A percentile compares a stretch with the other conserved stretches of the same genome.
Evolutionary conservation across 2,888 invertebrate species (phyloP).

Genomic region (Chalcosyrphus nemorum): DNA sequence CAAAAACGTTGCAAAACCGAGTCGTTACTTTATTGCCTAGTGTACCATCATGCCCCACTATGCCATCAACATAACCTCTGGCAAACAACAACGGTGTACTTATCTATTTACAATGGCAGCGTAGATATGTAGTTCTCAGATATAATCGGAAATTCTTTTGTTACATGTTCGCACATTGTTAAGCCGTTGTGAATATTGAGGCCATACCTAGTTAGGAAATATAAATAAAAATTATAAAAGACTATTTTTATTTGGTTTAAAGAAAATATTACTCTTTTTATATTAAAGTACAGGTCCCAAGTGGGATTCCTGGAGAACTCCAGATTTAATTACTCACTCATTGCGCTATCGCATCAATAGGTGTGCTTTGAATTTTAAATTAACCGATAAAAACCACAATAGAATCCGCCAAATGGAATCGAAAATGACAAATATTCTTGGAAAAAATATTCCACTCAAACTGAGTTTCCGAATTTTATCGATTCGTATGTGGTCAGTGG

Average conservation of each 20-base stretch:
- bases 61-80: background rate
- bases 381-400: constrained; percentile 5
- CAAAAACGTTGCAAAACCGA: constrained; percentile 15
- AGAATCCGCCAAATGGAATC: constrained; percentile 1
- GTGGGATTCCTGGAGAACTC: background rate
- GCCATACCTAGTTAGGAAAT: background rate
- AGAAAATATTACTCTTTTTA: too few species aligned
- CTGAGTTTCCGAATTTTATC: constrained; percentile 1
- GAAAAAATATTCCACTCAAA: constrained; percentile 13
- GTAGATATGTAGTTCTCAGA: background rate
- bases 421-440: background rate
- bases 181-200: background rate
- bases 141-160: background rate
- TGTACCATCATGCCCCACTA: constrained; percentile 17
- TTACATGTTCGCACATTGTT: constrained; percentile 4
- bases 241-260: too few species aligned
- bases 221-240: background rate
- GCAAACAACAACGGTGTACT: background rate
- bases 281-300: background rate
- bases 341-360: background rate
- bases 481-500: constrained; percentile 1
- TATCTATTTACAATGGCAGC: background rate
- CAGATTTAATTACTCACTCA: background rate
- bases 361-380: constrained; percentile 30
- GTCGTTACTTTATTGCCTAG: background rate